Percentiles rank a stretch among this genome's conserved stretches.
phyloP scores from a whole-genome alignment of 2,888 invertebrate species.

The Tiliacea aurago region DNA sequence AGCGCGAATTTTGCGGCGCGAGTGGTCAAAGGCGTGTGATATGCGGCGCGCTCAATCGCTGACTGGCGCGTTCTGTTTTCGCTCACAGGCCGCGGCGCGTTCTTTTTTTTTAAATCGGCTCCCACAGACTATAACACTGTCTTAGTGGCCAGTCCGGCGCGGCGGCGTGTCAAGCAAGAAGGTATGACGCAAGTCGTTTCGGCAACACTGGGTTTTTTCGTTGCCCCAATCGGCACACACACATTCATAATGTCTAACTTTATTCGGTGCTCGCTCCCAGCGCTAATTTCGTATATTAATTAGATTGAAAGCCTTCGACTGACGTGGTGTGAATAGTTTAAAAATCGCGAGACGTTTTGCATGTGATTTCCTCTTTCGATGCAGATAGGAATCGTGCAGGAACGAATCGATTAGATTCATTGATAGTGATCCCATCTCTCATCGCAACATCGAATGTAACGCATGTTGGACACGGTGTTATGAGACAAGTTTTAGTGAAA shows the following conservation, averaged over 20 bases:
- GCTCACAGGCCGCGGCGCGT: constrained; percentile 69
- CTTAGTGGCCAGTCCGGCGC: constrained; percentile 78
- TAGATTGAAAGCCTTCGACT: constrained; percentile 57
- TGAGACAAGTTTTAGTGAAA: constrained; percentile 49
- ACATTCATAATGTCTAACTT: constrained; percentile 57
- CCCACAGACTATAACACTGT: constrained; percentile 63
- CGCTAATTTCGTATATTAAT: constrained; percentile 61
- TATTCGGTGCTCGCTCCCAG: constrained; percentile 53
- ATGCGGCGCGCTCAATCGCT: constrained; percentile 79
- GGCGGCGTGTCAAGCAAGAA: constrained; percentile 79
- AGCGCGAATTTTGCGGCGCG: constrained; percentile 76
- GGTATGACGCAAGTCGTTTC: constrained; percentile 87
- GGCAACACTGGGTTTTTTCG: constrained; percentile 83
- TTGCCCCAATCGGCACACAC: constrained; percentile 77
- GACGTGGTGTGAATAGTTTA: constrained; percentile 39
- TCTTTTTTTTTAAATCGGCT: constrained; percentile 77
- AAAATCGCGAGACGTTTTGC: constrained; percentile 20
- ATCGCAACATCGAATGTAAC: constrained; percentile 30
- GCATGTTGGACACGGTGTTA: constrained; percentile 29
- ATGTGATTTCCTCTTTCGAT: constrained; percentile 18
- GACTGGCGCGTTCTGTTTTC: constrained; percentile 80
- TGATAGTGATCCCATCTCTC: constrained; percentile 32
- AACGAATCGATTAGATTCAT: constrained; percentile 42
- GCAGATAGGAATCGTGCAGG: constrained; percentile 12
- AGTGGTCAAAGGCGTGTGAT: constrained; percentile 71